Evolutionary conservation across 2,888 invertebrate genomes (phyloP).

Genomic region (Latrodectus hesperus): DNA sequence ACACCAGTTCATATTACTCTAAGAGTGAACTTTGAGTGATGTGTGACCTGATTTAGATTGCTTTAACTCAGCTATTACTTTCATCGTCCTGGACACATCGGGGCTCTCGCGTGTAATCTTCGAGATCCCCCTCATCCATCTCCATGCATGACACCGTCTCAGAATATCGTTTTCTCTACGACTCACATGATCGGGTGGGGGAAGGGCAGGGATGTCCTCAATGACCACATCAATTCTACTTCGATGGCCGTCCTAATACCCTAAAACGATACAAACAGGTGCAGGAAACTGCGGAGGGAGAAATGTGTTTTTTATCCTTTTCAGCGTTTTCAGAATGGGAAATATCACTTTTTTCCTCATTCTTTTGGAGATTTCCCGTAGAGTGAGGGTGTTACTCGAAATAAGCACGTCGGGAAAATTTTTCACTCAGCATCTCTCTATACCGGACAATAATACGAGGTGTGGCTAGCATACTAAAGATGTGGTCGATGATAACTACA

Average conservation of each 20-base stretch:
- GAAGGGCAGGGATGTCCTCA: slow-evolving; percentile 8
- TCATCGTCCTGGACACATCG: slow-evolving; percentile 32
- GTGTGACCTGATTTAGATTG: no score
- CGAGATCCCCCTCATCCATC: slow-evolving; percentile 51
- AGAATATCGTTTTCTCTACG: slow-evolving; percentile 39
- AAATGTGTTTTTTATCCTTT: neutral
- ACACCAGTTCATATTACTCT: no score
- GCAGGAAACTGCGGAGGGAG: neutral
- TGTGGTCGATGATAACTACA: neutral
- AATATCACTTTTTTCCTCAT: slow-evolving; percentile 16
- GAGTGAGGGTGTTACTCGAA: neutral
- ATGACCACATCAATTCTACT: slow-evolving; percentile 38
- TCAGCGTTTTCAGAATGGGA: slow-evolving; percentile 24
- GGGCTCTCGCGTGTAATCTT: slow-evolving; percentile 30
- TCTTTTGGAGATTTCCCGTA: slow-evolving; percentile 14
- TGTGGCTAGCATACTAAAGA: neutral
- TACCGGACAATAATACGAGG: neutral
- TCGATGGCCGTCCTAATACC: slow-evolving; percentile 26
- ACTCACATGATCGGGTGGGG: neutral
- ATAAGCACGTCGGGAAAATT: slow-evolving; percentile 21
- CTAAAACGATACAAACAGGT: slow-evolving; percentile 15
- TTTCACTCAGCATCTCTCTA: neutral
- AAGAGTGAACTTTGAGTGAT: no score
- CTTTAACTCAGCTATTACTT: slow-evolving; percentile 27
- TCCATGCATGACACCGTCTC: slow-evolving; percentile 7